Conservation (phyloP, 2,113 vertebrate species). For the Zapus hudsonius region DNA sequence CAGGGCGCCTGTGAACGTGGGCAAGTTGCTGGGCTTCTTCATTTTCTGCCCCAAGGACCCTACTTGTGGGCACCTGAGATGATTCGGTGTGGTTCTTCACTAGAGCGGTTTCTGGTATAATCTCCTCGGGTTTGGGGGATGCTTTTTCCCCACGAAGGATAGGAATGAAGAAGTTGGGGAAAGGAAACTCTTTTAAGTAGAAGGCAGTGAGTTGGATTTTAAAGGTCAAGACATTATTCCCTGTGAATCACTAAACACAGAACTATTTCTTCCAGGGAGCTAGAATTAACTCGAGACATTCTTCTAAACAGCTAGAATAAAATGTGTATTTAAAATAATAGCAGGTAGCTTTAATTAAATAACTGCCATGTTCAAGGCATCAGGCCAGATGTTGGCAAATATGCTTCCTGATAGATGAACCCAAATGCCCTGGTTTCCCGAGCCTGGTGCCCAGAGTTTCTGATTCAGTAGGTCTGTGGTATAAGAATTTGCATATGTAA, state of each 20-base stretch:
- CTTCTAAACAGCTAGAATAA: slow-evolving; percentile 2
- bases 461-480: neutral
- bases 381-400: slow-evolving; percentile 27
- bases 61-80: neutral
- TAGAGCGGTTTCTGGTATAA: neutral
- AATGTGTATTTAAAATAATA: slow-evolving; percentile 39
- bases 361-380: slow-evolving; percentile 2
- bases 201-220: slow-evolving; percentile 57
- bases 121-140: neutral
- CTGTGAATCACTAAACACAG: slow-evolving; percentile 45
- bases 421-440: slow-evolving; percentile 4
- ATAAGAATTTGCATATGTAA: slow-evolving; percentile 45
- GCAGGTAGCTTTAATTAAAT: slow-evolving; percentile 48
- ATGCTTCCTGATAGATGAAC: neutral
- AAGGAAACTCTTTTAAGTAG: neutral
- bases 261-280: slow-evolving; percentile 30
- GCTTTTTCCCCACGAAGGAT: neutral
- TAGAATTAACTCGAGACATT: slow-evolving; percentile 41
- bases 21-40: neutral
- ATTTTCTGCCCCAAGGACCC: neutral
- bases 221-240: neutral
- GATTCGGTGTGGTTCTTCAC: neutral
- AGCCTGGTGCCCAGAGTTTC: slow-evolving; percentile 14
- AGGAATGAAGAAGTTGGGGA: neutral
- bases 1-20: neutral